Evolutionary conservation across 2,797 vertebrate species (phyloP).

Genomic region (Limosa lapponica): DNA sequence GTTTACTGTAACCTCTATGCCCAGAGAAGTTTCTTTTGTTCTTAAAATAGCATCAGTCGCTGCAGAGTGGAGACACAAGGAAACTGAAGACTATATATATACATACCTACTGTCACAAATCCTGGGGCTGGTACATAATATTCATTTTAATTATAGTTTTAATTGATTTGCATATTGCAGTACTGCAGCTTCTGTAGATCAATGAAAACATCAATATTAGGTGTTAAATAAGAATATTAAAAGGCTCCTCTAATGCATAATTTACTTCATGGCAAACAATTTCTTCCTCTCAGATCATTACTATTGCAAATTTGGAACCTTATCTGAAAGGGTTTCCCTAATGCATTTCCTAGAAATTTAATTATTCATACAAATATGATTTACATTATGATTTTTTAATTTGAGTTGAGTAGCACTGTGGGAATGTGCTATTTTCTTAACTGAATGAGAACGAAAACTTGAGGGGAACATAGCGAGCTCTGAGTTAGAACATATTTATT

Average conservation of each 20-base stretch:
- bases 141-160: constrained; percentile 50
- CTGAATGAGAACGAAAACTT: not conserved
- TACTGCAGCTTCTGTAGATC: not conserved
- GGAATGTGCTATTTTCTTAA: constrained; percentile 31
- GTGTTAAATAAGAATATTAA: constrained; percentile 52
- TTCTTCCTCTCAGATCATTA: constrained; percentile 38
- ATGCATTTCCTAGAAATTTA: constrained; percentile 43
- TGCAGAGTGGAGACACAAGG: not conserved
- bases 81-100: not conserved
- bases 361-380: constrained; percentile 53
- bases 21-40: constrained; percentile 26
- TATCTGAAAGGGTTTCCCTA: constrained; percentile 40
- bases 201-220: constrained; percentile 28
- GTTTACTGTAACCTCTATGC: not conserved
- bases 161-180: constrained; percentile 61
- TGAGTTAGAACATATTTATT: not conserved
- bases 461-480: not conserved
- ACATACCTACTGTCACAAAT: not conserved
- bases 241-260: constrained; percentile 28
- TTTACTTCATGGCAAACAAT: constrained; percentile 47
- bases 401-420: constrained; percentile 16
- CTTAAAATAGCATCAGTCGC: constrained; percentile 2
- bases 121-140: not conserved
- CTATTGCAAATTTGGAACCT: constrained; percentile 40
- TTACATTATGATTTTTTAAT: constrained; percentile 45